Base-by-base conservation (phyloP, 2,888 invertebrate species). In the Phalera bucephala region DNA sequence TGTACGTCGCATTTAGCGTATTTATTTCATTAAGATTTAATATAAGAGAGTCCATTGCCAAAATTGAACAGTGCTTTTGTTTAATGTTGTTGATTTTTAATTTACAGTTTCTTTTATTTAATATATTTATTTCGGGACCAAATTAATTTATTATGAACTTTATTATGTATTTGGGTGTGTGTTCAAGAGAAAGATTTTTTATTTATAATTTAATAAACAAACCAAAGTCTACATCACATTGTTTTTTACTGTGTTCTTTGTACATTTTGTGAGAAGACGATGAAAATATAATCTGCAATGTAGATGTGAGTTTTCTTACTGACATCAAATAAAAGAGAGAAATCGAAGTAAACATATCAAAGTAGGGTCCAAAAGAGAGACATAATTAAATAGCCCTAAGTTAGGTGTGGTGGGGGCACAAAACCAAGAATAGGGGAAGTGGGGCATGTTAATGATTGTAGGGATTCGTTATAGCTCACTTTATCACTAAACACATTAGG, bases 61-160 rank as follows among this genome's bases (percentile, higher is more conserved):
- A 88, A 89, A 87, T 88, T 85, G 70, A 83, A 78, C 84, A 85
- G 80, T 86, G 83, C 76, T 84, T 82, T 78, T 78, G 69, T 77
- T 83, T 79, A 75, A 73, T 71, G 69, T 79, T 82, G 78, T 86
- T 85, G 77, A 73, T 83, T 82, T 80, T 79, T 72, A 67, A 68
- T 70, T 78, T 77, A 72, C 68, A 66, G 72, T 78, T 80, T 74
- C 70, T 63, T 82, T 82, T 83, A 80, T 80, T 80, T 67, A 72
- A 80, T 83, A 80, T 84, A 87, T 87, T 88, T 87, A 88, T 90
- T 87, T 88, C 75, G 89, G 88, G 90, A 90, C 85, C 86, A 91
- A 90, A 89, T 86, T 86, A 85, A 85, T 88, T 89, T 89, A 88
- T 89, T 88, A 78, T 79, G 70, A 82, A 75, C 77, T 80, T 83